These are phyloP conservation scores for Bombus cullumanus DNA, from an alignment of 1,140 invertebrate genomes.

Conservation along the genomic window DNA sequence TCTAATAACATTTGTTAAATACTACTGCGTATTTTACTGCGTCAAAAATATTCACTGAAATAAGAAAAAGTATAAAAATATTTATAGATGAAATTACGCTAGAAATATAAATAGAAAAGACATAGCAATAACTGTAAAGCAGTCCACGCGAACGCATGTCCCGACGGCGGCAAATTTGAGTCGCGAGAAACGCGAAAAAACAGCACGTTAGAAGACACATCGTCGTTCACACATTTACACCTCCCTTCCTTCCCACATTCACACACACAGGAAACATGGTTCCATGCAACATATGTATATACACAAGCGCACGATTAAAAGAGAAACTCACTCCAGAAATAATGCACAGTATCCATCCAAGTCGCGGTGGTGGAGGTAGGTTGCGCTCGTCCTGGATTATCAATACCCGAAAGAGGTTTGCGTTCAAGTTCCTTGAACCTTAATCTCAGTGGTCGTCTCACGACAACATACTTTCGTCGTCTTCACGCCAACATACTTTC, in stretches of 20 bases:
- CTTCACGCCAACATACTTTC: constrained; percentile 5
- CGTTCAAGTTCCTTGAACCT: constrained; percentile 38
- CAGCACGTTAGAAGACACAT: constrained; percentile 17
- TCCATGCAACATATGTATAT: constrained; percentile 4
- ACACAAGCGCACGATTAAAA: constrained; percentile 50
- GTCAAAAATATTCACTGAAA: not conserved
- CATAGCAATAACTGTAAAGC: not conserved
- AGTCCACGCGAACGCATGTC: constrained; percentile 36
- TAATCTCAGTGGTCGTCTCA: constrained; percentile 37
- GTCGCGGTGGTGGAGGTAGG: constrained; percentile 61
- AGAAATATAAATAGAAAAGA: not conserved
- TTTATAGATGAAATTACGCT: not conserved
- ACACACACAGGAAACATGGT: not conserved
- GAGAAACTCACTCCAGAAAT: constrained; percentile 82
- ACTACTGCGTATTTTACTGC: not conserved
- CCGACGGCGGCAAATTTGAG: constrained; percentile 26
- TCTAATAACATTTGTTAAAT: not conserved
- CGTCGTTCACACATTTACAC: constrained; percentile 4
- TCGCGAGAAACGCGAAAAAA: constrained; percentile 1
- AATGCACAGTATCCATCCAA: constrained; percentile 83
- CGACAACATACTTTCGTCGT: not conserved
- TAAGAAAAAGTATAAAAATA: not conserved
- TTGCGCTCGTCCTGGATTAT: constrained; percentile 59
- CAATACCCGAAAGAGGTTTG: constrained; percentile 19
- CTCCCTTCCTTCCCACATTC: not conserved